Evolutionary conservation across 2,888 invertebrate species (phyloP).

Genomic region (Gymnosoma rotundatum): DNA sequence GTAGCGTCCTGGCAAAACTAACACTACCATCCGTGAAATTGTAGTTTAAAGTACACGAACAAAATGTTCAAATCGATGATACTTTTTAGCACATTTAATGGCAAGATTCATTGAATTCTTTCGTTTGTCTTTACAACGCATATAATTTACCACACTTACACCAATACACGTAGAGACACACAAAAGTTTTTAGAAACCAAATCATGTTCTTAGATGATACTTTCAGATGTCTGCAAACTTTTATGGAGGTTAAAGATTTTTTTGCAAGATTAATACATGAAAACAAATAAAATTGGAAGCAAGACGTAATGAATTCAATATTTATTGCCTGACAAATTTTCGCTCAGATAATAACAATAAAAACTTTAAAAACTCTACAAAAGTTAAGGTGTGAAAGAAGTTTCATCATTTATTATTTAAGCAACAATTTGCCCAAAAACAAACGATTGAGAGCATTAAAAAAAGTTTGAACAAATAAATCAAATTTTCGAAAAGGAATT

Average conservation of each 20-base stretch:
- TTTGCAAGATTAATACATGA: slow-evolving; percentile 8
- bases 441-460: no score
- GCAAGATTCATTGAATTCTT: slow-evolving; percentile 63
- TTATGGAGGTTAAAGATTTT: slow-evolving; percentile 40
- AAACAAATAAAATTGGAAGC: no score
- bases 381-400: not conserved
- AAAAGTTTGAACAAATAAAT: no score
- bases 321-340: not conserved
- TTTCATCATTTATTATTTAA: not conserved
- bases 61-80: slow-evolving; percentile 59
- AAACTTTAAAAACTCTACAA: no score
- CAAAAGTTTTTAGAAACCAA: slow-evolving; percentile 49
- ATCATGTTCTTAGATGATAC: slow-evolving; percentile 37
- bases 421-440: not conserved
- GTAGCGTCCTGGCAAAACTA: not conserved
- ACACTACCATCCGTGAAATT: not conserved
- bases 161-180: not conserved
- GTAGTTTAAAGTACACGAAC: slow-evolving; percentile 46
- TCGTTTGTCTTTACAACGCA: slow-evolving; percentile 50
- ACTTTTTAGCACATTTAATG: slow-evolving; percentile 62
- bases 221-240: slow-evolving; percentile 67
- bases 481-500: no score
- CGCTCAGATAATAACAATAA: no score
- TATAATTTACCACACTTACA: slow-evolving; percentile 21
- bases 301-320: no score